A percentile compares a stretch with the other conserved stretches of the same genome.
Evolutionary conservation across 1,140 invertebrate species (phyloP).

Genomic region (Anoplophora glabripennis): DNA sequence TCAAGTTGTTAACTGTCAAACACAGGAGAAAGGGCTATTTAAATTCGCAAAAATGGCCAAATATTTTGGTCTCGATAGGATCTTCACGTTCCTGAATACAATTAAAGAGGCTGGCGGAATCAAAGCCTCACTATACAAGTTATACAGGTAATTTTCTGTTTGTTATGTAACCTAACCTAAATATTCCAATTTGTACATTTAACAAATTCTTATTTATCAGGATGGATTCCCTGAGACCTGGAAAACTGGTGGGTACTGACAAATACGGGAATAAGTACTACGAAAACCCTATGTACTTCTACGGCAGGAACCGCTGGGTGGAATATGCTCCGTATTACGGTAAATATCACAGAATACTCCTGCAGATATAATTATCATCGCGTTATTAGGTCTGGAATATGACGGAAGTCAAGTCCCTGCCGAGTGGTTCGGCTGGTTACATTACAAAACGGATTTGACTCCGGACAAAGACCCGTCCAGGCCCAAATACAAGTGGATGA

Average conservation of each 20-base stretch:
- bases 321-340: conserved; percentile 73
- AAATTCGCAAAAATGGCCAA: conserved; percentile 53
- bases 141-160: conserved; percentile 66
- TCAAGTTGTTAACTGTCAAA: neutral
- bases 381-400: conserved; percentile 69
- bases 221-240: conserved; percentile 83
- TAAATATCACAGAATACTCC: conserved; percentile 13
- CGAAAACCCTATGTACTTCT: conserved; percentile 87
- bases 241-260: conserved; percentile 87
- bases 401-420: conserved; percentile 90
- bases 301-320: conserved; percentile 92
- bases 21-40: neutral
- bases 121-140: conserved; percentile 61
- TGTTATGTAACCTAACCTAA: neutral
- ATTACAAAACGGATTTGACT: conserved; percentile 79
- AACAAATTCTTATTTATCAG: conserved; percentile 53
- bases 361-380: neutral
- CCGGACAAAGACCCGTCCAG: conserved; percentile 68
- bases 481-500: conserved; percentile 84
- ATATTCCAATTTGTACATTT: neutral
- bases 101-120: conserved; percentile 79
- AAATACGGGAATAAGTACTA: conserved; percentile 96
- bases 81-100: conserved; percentile 63
- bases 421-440: conserved; percentile 88
- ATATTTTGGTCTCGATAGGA: conserved; percentile 71